A percentile compares a stretch with the other conserved stretches of the same genome.
These are phyloP conservation scores for Thamnaconus septentrionalis DNA, from an alignment of 2,113 vertebrate species.

Conservation along the genomic window DNA sequence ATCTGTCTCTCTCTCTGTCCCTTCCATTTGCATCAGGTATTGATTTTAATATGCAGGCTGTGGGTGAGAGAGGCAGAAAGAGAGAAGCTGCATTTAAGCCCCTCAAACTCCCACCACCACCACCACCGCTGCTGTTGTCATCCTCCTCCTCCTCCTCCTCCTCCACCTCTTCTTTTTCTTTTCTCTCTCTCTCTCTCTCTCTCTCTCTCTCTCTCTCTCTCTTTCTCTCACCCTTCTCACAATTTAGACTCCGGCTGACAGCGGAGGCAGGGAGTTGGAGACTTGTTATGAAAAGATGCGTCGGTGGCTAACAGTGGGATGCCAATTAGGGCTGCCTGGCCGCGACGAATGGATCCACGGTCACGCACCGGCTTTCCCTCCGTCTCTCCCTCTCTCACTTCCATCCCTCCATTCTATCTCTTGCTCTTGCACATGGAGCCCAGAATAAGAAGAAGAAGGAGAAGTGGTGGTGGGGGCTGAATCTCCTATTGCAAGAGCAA, in stretches of 20 bases:
- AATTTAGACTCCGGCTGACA: conserved; percentile 49
- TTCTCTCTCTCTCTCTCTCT: no score
- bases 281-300: conserved; percentile 69
- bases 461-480: conserved; percentile 27
- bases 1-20: background rate
- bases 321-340: conserved; percentile 72
- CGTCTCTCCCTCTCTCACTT: background rate
- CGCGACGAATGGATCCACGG: conserved; percentile 55
- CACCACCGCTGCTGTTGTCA: no score
- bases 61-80: conserved; percentile 50
- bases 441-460: background rate
- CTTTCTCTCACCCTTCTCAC: no score
- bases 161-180: no score
- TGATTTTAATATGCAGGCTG: conserved; percentile 62
- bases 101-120: no score
- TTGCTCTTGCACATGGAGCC: conserved; percentile 20
- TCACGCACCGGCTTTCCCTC: conserved; percentile 47
- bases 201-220: no score
- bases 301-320: conserved; percentile 68
- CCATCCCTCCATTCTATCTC: background rate
- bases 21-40: conserved; percentile 67
- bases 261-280: conserved; percentile 54
- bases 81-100: no score
- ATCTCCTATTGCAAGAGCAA: conserved; percentile 58
- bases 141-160: no score